A percentile compares a stretch with the other conserved stretches of the same genome.
These are phyloP conservation scores for Acipenser oxyrinchus DNA, from an alignment of 2,797 vertebrate species.

Conservation along the genomic window DNA sequence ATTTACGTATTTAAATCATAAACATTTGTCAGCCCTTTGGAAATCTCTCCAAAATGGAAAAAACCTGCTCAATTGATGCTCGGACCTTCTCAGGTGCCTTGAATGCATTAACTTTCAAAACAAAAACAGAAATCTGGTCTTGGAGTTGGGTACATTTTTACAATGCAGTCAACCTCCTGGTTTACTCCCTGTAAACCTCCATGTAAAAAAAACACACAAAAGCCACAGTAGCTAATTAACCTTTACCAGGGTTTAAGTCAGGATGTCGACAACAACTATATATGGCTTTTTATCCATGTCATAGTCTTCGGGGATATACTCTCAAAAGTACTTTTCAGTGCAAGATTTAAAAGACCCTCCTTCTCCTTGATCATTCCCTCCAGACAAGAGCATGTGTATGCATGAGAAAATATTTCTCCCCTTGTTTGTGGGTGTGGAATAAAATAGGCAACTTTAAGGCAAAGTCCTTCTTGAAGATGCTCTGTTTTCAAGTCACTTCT, in stretches of 20 bases:
- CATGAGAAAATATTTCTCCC: too few relatives aligned
- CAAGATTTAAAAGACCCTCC: constrained; percentile 39
- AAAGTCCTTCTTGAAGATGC: constrained; percentile 58
- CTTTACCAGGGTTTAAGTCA: constrained; percentile 3
- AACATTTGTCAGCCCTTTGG: constrained; percentile 60
- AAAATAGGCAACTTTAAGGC: constrained; percentile 68
- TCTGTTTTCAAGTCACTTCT: constrained; percentile 74
- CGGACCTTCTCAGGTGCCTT: constrained; percentile 18
- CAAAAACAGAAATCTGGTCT: constrained; percentile 22
- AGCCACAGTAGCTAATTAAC: constrained; percentile 49
- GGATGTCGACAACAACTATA: constrained; percentile 70
- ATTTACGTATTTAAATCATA: constrained; percentile 32
- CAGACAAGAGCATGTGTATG: constrained; percentile 32
- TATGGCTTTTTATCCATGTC: constrained; percentile 98
- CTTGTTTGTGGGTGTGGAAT: constrained; percentile 36
- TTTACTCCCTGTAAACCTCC: too few relatives aligned
- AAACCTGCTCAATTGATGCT: constrained; percentile 15
- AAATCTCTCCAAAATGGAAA: constrained; percentile 43
- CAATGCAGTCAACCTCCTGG: constrained; percentile 28
- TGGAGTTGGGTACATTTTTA: constrained; percentile 31
- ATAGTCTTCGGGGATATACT: constrained; percentile 50
- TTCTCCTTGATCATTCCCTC: constrained; percentile 9
- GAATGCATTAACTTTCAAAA: constrained; percentile 15
- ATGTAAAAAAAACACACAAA: constrained; percentile 8
- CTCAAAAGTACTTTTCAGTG: too few relatives aligned